phyloP scores from a whole-genome alignment of 2,888 invertebrate species.

The Prostheceraeus crozeri region DNA sequence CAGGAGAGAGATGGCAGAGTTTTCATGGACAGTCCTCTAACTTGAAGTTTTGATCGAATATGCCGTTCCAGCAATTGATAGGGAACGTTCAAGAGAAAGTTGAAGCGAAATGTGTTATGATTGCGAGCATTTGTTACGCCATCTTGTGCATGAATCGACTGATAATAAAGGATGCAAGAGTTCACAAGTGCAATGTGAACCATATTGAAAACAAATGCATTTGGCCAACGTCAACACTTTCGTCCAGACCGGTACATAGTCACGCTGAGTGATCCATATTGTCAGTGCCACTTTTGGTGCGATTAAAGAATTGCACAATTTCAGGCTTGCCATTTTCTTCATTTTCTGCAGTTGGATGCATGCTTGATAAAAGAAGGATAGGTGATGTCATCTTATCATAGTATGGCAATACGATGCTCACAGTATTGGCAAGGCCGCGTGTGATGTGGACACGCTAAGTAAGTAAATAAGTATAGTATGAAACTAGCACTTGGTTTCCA shows the following conservation, averaged over 20 bases:
- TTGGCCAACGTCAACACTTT: not conserved
- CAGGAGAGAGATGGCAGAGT: too few species aligned
- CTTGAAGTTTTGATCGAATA: too few species aligned
- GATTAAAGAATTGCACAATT: not conserved
- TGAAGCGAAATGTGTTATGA: not conserved
- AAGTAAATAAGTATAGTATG: too few species aligned
- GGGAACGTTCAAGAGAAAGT: too few species aligned
- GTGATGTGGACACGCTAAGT: too few species aligned
- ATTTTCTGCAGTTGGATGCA: too few species aligned
- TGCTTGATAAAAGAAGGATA: not conserved
- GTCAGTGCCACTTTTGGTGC: not conserved
- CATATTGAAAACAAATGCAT: not conserved
- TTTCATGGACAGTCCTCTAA: too few species aligned
- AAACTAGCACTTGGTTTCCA: constrained; percentile 8
- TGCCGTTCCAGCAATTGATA: too few species aligned
- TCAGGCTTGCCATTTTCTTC: too few species aligned
- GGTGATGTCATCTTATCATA: not conserved
- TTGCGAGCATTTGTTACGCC: not conserved
- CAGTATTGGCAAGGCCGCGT: too few species aligned
- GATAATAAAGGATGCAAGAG: not conserved
- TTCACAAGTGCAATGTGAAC: not conserved
- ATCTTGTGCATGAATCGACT: not conserved
- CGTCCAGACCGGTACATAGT: constrained; percentile 4
- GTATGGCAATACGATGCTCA: too few species aligned
- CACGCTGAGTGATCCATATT: constrained; percentile 3